Conservation (phyloP, 92 coral and sea anemone genomes). For the Porites rus region DNA sequence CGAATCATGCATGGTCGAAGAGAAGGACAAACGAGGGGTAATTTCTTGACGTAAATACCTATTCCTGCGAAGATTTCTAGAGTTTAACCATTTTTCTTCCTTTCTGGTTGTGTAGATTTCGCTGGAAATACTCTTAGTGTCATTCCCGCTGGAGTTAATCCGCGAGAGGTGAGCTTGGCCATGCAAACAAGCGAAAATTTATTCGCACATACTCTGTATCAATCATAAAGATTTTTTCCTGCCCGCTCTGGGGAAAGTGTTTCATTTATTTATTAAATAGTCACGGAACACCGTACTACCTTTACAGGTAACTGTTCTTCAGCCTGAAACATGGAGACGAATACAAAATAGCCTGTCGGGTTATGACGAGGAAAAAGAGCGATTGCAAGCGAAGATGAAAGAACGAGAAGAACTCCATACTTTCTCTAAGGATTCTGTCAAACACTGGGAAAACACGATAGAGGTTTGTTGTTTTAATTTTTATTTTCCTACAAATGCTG, state of each 20-base stretch:
- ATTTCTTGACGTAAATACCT: slow-evolving; percentile 7
- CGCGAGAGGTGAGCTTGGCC: slow-evolving; percentile 83
- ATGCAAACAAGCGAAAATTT: neutral
- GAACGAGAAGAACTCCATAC: slow-evolving; percentile 89
- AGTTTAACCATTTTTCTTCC: neutral
- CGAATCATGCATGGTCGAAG: slow-evolving; percentile 93
- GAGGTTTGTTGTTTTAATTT: slow-evolving; percentile 69
- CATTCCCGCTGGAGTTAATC: slow-evolving; percentile 87
- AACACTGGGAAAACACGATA: slow-evolving; percentile 98
- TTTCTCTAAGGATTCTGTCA: slow-evolving; percentile 83
- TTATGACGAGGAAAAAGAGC: slow-evolving; percentile 90
- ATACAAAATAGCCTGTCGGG: slow-evolving; percentile 93
- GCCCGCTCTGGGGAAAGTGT: neutral
- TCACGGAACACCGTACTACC: neutral
- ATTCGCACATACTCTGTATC: neutral
- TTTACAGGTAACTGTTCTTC: slow-evolving; percentile 90
- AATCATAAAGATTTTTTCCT: neutral
- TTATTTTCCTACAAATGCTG: neutral
- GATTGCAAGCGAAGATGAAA: slow-evolving; percentile 74
- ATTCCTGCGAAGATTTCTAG: neutral
- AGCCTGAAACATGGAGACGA: slow-evolving; percentile 94
- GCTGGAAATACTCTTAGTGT: slow-evolving; percentile 71
- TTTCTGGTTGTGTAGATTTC: slow-evolving; percentile 4
- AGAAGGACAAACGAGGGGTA: slow-evolving; percentile 95
- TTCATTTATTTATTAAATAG: no score